Conservation (phyloP, 2,113 vertebrate genomes). For the Rhinolophus sinicus region DNA sequence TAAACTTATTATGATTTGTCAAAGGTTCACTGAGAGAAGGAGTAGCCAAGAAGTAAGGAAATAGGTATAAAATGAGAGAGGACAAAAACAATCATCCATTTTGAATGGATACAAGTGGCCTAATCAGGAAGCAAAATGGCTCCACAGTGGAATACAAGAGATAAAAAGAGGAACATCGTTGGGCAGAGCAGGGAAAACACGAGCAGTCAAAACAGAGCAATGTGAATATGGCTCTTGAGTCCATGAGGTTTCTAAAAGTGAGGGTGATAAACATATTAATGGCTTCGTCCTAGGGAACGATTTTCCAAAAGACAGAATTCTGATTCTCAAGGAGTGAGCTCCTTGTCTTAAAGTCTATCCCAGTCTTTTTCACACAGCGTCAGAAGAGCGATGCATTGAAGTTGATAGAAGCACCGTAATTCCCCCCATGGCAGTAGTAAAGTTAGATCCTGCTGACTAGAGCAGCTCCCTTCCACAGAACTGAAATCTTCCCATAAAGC, state of each 20-base stretch:
- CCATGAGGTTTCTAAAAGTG: not conserved
- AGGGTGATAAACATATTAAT: not conserved
- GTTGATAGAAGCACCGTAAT: not conserved
- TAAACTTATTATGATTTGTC: constrained; percentile 12
- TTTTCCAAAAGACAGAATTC: constrained; percentile 10
- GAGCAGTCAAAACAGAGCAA: not conserved
- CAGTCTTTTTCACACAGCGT: not conserved
- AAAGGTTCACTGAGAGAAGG: not conserved
- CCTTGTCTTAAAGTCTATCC: not conserved
- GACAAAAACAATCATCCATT: not conserved
- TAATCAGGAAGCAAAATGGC: not conserved
- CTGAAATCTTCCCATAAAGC: constrained; percentile 22
- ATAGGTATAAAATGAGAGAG: not conserved
- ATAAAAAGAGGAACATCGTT: not conserved
- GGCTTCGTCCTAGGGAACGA: not conserved
- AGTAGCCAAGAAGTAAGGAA: not conserved
- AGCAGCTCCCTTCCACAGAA: not conserved
- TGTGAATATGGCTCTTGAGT: not conserved
- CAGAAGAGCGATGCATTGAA: not conserved
- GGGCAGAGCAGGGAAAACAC: not conserved
- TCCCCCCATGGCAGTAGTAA: not conserved
- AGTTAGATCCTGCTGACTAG: constrained; percentile 18
- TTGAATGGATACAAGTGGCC: not conserved
- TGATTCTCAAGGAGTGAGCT: not conserved
- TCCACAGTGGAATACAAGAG: not conserved